A percentile compares a stretch with the other conserved stretches of the same genome.
Evolutionary conservation across 2,113 vertebrate genomes (phyloP).

Genomic region (Phasianus colchicus): DNA sequence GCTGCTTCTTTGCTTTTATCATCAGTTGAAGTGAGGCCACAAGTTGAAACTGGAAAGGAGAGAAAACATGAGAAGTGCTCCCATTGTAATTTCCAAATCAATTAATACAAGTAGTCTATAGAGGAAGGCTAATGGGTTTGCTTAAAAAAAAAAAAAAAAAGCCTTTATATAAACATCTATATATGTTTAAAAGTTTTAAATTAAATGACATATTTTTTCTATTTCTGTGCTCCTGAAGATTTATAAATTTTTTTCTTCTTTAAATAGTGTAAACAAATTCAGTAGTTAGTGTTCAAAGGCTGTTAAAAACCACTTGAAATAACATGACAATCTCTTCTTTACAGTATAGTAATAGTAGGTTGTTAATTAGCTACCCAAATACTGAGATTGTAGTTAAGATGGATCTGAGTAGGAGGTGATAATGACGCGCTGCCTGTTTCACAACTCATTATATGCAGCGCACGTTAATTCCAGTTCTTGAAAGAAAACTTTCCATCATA

Average conservation of each 20-base stretch:
- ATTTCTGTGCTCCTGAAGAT: conserved; percentile 50
- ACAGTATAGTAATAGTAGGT: conserved; percentile 54
- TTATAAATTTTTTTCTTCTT: conserved; percentile 31
- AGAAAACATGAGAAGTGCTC: background rate
- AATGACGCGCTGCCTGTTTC: conserved; percentile 63
- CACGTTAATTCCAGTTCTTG: conserved; percentile 40
- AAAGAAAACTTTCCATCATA: conserved; percentile 38
- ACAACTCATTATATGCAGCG: conserved; percentile 41
- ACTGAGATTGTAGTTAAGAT: conserved; percentile 72
- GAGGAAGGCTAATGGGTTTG: background rate
- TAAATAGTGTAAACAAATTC: conserved; percentile 61
- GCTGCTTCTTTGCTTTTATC: background rate
- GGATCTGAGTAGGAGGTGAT: conserved; percentile 67
- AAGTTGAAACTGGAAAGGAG: background rate
- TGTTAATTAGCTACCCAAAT: conserved; percentile 79
- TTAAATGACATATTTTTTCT: background rate
- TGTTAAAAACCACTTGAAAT: conserved; percentile 73
- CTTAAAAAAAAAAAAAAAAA: background rate
- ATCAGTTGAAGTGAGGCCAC: background rate
- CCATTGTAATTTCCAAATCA: background rate
- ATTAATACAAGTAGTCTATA: background rate
- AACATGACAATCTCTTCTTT: conserved; percentile 68
- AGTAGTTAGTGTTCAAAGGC: conserved; percentile 49
- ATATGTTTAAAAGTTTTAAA: background rate
- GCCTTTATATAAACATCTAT: background rate